Conservation (phyloP, 2,888 invertebrate species). For the Dasysyrphus albostriatus region DNA sequence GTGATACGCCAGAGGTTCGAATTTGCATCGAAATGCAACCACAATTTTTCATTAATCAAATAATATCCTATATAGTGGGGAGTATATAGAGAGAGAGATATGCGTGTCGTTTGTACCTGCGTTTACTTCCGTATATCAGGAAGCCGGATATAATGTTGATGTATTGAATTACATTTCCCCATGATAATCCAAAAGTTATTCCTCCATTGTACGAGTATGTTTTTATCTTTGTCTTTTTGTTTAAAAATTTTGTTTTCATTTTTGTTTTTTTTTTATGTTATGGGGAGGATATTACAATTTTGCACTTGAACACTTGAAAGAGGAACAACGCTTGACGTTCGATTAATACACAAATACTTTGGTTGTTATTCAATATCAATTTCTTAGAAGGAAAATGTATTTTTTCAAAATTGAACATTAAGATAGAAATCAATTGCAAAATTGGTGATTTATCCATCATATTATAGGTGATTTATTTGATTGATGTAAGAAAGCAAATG, state of each 20-base stretch:
- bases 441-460: neutral
- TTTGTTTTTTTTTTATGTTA: neutral
- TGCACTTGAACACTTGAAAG: constrained; percentile 1
- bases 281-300: neutral
- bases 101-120: constrained; percentile 3
- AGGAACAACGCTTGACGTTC: neutral
- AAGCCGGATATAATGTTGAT: constrained; percentile 25
- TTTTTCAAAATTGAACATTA: constrained; percentile 4
- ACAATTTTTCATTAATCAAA: neutral
- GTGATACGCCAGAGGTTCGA: neutral
- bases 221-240: constrained; percentile 12
- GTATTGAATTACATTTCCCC: constrained; percentile 34
- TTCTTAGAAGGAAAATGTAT: neutral
- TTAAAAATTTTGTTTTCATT: neutral
- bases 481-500: constrained; percentile 3
- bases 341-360: neutral
- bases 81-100: neutral
- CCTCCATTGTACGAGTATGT: neutral
- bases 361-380: neutral
- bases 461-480: constrained; percentile 12
- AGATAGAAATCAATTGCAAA: constrained; percentile 13
- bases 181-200: constrained; percentile 5
- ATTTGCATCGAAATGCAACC: constrained; percentile 35
- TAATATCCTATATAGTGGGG: constrained; percentile 12
- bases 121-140: constrained; percentile 11